Base-by-base conservation (phyloP, 2,888 invertebrate species). In the Drosophila algonquin region DNA sequence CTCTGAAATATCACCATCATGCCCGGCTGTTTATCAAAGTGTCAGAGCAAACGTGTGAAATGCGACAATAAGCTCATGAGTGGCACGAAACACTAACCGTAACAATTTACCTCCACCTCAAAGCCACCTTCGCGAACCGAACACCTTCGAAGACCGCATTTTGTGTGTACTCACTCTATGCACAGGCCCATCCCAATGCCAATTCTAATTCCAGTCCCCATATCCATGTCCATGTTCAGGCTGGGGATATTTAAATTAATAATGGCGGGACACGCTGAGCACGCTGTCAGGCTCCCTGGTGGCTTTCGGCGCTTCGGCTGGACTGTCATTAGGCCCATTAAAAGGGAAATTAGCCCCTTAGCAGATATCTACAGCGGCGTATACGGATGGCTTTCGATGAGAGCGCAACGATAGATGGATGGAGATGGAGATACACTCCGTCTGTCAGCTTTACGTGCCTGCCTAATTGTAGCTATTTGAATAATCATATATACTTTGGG, bases 171-270 rank as follows among this genome's bases (percentile, higher is more conserved):
- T 14, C 40, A 16, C 9, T 32, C n/a, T 45, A 14, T 16, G n/a
- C 32, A 18, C 51, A 58, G 24, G 16, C 52, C 45, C 7, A 35
- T 16, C 21, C 44, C 52, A 72, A 35, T 16, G 16, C 44, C 52
- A 72, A 47, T 47, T 47, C 47, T 53, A 53, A 10, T 50, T 44
- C 45, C 46, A 54, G 30, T 45, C 47, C 8, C 45, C 52, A 35
- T 44, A 8, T 18, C 63, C 27, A 46, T 18, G 4, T 21, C 35
- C 30, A 21, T 32, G 12, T 70, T 51, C 57, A 24, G 24, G 24
- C 44, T 45, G 71, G 75, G 14, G 77, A 70, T 74, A 83, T 85
- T 86, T 88, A 81, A 85, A 85, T 85, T 86, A 85, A 81, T 85
- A 85, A 87, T 87, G 69, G 57, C n/a, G n/a, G n/a, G n/a, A n/a